Evolutionary conservation across 2,113 vertebrate genomes (phyloP).

Genomic region (Bucco capensis): DNA sequence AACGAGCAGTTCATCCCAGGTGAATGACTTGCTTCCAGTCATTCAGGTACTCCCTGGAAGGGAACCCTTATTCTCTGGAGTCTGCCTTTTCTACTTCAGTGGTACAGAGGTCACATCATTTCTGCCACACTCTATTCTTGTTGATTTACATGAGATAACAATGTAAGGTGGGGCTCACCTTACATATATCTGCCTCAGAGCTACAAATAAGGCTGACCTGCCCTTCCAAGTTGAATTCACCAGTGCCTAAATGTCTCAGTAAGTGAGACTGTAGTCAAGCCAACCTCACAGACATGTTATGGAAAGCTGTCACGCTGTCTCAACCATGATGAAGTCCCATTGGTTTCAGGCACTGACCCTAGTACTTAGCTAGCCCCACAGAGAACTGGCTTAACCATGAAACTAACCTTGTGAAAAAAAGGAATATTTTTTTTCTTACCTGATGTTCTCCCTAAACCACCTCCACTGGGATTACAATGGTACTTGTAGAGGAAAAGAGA

Average conservation of each 20-base stretch:
- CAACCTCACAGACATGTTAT: rapidly evolving
- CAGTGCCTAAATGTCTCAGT: not conserved
- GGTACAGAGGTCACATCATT: not conserved
- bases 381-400: not conserved
- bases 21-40: not conserved
- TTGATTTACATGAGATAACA: not conserved
- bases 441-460: not conserved
- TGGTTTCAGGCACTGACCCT: not conserved
- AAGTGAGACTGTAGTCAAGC: not conserved
- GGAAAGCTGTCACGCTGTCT: not conserved
- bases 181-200: not conserved
- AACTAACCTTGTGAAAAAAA: not conserved
- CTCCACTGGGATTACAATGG: not conserved
- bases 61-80: not conserved
- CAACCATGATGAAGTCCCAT: not conserved
- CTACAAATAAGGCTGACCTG: not conserved
- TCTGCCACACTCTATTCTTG: not conserved
- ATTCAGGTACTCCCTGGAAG: not conserved
- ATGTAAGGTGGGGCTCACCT: not conserved
- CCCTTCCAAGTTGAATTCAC: not conserved
- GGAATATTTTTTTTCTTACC: not conserved
- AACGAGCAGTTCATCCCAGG: not conserved
- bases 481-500: not conserved
- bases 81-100: not conserved
- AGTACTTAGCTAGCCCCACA: not conserved